Base-by-base conservation (phyloP, 2,888 invertebrate species). In the Sarcophaga carnaria region DNA sequence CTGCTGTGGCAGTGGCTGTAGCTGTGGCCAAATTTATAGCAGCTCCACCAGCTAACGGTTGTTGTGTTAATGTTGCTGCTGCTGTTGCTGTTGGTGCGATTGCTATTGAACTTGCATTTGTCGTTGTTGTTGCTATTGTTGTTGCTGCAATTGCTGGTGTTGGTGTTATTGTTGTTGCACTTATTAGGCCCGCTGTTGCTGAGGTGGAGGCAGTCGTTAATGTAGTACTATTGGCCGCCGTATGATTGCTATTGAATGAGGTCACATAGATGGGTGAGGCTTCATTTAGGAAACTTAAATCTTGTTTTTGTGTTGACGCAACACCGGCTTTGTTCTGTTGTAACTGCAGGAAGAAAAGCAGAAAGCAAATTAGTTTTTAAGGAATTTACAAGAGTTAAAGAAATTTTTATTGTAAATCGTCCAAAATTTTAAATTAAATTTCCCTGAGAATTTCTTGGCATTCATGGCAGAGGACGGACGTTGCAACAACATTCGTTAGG, bases 201-300 rank as follows among this genome's bases (percentile, higher is more conserved):
- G 91, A 93, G 89, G 89, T 92, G 82, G 89, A 91, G 85, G 92
- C 93, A 85, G 94, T 94, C 91, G 94, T 94, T 93, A 93, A 94
- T 91, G 94, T 94, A 93, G 94, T 94, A 92, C 93, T 93, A 92
- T 93, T 93, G 90, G 94, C 93, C 90, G 94, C 94, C 93, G 94
- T 92, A 92, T 94, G 93, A 94, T 94, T 92, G 94, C 92, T 92
- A 85, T 92, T 94, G 90, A 96, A 96, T 89, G 97, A 97, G 88
- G 97, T 97, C 89, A 97, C 97, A 95, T 97, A 97, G 89, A 97
- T 97, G 81, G 97, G 96, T 82, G 96, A 96, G 92, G 96, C 96
- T 92, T 96, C 96, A 91, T 97, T 96, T 92, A 97, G 96, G 86
- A 97, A 97, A 95, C 97, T 97, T 88, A 97, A 94, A 90, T 97